Base-by-base conservation (phyloP, 2,797 vertebrate species). In the Cynopterus sphinx region DNA sequence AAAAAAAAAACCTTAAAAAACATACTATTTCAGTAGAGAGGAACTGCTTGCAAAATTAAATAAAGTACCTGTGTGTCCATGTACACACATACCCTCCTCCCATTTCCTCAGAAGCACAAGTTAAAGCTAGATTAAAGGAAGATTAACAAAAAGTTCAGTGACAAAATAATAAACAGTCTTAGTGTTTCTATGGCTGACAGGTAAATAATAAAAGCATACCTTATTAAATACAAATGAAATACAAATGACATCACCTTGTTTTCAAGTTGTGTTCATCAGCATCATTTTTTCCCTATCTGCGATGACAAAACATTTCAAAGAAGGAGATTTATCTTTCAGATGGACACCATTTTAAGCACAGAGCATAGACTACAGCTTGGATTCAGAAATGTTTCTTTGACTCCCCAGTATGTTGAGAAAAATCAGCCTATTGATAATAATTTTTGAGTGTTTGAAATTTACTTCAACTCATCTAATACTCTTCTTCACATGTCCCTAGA, bases 211-310 rank as follows among this genome's bases (percentile, higher is more conserved):
- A 78, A 90, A 96, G 9, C 46, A 63, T 46, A 55, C 39, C 96
- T 75, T 97, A 94, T 97, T 88, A 98, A 74, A 68, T 83, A 83
- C 67, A 87, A 46, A 74, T 57, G 49, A 87, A 97, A 96, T 97
- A 95, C 13, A 89, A 96, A 96, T 86, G 39, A 7, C 84, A 67
- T 87, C 61, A 90, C 36, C 95, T 97, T 96, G 24, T 97, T 97
- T 90, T 63, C 96, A 85, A 89, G 13, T 63, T 96, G 33, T 97
- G 59, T 86, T 79, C 95, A 84, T 94, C 51, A 53, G 67, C 61
- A 61, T 41, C 5, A 2, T 89, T 92, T 97, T 91, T 77, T 46
- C n/a, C 92, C 87, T 82, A 94, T 68, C 49, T 94, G 65, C 95
- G 73, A 97, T 65, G 71, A 74, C 51, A 95, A 94, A 71, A 21